These are phyloP conservation scores for Cynopterus sphinx DNA, from an alignment of 2,797 vertebrate species.

Conservation along the genomic window DNA sequence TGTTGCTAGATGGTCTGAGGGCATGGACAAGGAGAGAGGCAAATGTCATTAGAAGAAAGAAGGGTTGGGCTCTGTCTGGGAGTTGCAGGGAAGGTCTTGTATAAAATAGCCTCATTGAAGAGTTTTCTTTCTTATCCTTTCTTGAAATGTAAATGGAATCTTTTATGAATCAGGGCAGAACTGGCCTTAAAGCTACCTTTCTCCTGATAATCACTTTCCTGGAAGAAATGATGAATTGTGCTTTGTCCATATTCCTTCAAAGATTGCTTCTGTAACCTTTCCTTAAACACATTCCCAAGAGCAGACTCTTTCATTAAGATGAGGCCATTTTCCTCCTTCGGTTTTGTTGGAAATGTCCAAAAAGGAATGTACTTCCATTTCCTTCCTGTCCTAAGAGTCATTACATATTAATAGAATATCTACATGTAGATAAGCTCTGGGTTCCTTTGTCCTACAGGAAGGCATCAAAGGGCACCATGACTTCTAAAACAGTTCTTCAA, in stretches of 20 bases:
- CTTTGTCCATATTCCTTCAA: constrained; percentile 59
- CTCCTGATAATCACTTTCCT: constrained; percentile 58
- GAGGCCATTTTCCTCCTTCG: constrained; percentile 57
- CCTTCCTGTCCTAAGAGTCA: constrained; percentile 76
- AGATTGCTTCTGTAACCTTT: constrained; percentile 68
- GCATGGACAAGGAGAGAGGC: background rate
- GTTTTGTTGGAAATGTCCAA: constrained; percentile 69
- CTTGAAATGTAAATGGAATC: constrained; percentile 60
- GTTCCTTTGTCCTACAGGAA: constrained; percentile 65
- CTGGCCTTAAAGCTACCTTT: constrained; percentile 67
- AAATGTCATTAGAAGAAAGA: constrained; percentile 29
- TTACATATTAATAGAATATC: constrained; percentile 79
- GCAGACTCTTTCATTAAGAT: constrained; percentile 66
- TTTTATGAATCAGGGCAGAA: constrained; percentile 48
- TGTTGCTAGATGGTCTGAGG: background rate
- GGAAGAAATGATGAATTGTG: constrained; percentile 60
- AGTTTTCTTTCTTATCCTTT: constrained; percentile 29
- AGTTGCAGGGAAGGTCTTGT: background rate
- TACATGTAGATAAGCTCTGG: constrained; percentile 73
- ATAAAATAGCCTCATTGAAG: constrained; percentile 29
- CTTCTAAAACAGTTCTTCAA: constrained; percentile 73
- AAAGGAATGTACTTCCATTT: constrained; percentile 70
- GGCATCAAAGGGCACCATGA: constrained; percentile 69
- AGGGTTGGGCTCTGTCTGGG: background rate
- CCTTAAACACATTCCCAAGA: constrained; percentile 62